phyloP scores from a whole-genome alignment of 2,797 vertebrate genomes.

The Columba guinea region DNA sequence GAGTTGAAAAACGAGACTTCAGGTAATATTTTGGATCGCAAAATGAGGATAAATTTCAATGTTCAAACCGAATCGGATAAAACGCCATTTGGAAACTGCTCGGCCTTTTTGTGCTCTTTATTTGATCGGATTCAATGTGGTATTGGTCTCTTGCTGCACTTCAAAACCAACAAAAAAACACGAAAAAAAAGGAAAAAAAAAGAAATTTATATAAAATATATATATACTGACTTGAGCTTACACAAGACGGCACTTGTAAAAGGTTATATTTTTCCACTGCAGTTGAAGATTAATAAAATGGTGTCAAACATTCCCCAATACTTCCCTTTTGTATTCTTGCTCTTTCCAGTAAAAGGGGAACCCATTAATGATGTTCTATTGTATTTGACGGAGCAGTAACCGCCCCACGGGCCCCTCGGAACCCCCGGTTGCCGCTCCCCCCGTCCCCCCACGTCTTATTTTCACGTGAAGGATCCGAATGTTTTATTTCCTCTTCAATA shows the following conservation, averaged over 20 bases:
- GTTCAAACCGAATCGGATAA: slow-evolving; percentile 74
- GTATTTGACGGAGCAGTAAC: not conserved
- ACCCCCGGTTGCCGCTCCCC: not conserved
- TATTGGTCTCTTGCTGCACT: slow-evolving; percentile 85
- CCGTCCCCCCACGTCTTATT: not conserved
- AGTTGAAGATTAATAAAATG: slow-evolving; percentile 92
- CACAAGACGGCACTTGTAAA: slow-evolving; percentile 89
- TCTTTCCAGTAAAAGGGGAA: slow-evolving; percentile 49
- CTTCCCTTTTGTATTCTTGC: slow-evolving; percentile 78
- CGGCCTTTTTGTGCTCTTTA: slow-evolving; percentile 79
- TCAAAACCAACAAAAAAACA: slow-evolving; percentile 74
- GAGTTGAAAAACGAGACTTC: slow-evolving; percentile 78
- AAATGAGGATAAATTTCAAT: slow-evolving; percentile 75
- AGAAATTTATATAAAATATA: slow-evolving; percentile 57
- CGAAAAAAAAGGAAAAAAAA: slow-evolving; percentile 59
- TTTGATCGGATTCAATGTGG: slow-evolving; percentile 78
- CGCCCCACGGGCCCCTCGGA: not conserved
- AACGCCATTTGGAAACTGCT: slow-evolving; percentile 80
- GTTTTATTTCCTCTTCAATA: not conserved
- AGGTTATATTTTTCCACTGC: slow-evolving; percentile 99
- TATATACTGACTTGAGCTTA: slow-evolving; percentile 75
- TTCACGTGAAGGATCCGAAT: not conserved
- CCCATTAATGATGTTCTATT: not conserved
- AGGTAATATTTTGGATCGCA: slow-evolving; percentile 79
- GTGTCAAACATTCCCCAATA: slow-evolving; percentile 92